Base-by-base conservation (phyloP, 2,888 invertebrate species). In the Parochlus steinenii region DNA sequence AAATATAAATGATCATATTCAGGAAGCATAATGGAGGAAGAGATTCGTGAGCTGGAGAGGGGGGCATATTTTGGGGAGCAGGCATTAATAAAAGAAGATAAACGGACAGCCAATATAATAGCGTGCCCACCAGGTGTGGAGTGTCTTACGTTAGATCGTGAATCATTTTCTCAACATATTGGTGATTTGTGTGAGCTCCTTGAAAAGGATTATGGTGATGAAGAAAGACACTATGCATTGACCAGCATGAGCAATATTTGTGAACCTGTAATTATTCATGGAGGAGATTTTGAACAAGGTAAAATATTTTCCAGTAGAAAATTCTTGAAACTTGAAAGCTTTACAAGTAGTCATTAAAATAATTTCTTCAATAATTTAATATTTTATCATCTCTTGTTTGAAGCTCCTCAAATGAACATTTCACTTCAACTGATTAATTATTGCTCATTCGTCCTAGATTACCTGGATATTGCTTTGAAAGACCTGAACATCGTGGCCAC, bases 1-100 rank as follows among this genome's bases (percentile, higher is more conserved):
- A n/a, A 4, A 16, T 26, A 3, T 22, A 10, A 22, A 22, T 22
- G 3, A 14, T 15, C n/a, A 11, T n/a, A 8, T 10, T 5, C 12
- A 36, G 36, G 36, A 16, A 22, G 24, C 10, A 47, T 50, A 26
- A 61, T 65, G 40, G 79, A 81, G 44, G 67, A 71, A 36, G 67
- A 74, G 20, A 71, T 89, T 18, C 72, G 81, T 1, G 64, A 66
- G 1, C 63, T 86, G 10, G 62, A 65, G 7, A 69, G 74, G 28
- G 89, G 89, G 0, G 74, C 85, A 43, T 90, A 80, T 56, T 90
- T 90, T 51, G 90, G 90, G 0, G 89, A 90, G 52, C 75, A 82
- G 49, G 89, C 90, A 2, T 61, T 90, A 33, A 64, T 85, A 38
- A 77, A 80, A 49, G 86, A 89, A 48, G 87, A 89, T 50, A 75